Evolutionary conservation across 92 coral and sea anemone genomes (phyloP).

Genomic region (Epizoanthus scotinus): DNA sequence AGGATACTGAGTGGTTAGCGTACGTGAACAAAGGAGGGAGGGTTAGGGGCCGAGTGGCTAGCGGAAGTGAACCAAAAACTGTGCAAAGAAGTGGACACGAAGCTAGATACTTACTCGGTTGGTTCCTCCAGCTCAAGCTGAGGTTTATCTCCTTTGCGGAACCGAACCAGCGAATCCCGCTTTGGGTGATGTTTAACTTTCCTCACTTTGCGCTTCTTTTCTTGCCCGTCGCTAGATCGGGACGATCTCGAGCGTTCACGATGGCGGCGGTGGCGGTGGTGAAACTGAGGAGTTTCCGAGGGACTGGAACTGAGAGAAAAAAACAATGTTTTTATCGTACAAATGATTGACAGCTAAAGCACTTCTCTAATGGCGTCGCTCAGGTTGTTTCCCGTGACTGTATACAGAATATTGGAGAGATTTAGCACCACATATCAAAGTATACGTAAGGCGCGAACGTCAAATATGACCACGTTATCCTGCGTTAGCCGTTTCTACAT

Average conservation of each 20-base stretch:
- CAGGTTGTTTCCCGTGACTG: no score
- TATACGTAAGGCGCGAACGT: no score
- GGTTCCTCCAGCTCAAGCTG: conserved; percentile 38
- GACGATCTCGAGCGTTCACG: conserved; percentile 56
- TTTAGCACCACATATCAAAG: no score
- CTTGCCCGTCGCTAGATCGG: conserved; percentile 54
- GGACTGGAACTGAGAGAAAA: conserved; percentile 17
- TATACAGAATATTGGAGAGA: no score
- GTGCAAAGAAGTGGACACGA: no score
- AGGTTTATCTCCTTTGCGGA: conserved; percentile 40
- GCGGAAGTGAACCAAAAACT: no score
- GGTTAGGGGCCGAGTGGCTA: no score
- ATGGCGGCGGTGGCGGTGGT: conserved; percentile 46
- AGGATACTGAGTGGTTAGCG: no score
- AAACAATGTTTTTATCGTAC: neutral
- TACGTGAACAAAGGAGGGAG: no score
- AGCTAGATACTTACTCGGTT: conserved; percentile 23
- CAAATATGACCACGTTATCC: no score
- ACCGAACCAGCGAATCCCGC: conserved; percentile 37
- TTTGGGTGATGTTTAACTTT: conserved; percentile 41
- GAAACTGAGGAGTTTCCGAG: conserved; percentile 38
- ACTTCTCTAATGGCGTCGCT: no score
- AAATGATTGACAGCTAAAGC: neutral
- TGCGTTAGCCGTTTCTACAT: no score
- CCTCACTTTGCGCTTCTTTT: conserved; percentile 57